phyloP scores from a whole-genome alignment of 2,797 vertebrate genomes.

The Xyrichtys novacula region DNA sequence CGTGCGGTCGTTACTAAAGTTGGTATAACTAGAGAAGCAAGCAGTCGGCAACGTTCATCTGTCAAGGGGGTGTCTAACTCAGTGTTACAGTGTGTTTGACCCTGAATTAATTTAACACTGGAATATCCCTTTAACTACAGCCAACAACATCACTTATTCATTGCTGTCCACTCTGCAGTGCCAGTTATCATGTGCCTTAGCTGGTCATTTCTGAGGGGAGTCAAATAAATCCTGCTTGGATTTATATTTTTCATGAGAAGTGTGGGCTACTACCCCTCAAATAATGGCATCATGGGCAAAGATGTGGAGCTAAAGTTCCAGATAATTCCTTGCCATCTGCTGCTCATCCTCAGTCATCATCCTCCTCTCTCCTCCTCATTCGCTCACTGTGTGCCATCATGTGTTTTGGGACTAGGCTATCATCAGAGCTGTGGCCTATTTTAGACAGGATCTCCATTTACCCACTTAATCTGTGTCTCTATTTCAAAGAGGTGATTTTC shows the following conservation, averaged over 20 bases:
- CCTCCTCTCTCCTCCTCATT: conserved; percentile 52
- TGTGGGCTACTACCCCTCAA: conserved; percentile 33
- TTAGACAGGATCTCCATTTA: conserved; percentile 76
- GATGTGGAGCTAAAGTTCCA: conserved; percentile 62
- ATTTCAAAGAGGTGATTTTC: conserved; percentile 41
- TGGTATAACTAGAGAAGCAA: too few relatives aligned
- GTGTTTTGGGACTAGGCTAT: conserved; percentile 75
- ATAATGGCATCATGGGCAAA: conserved; percentile 48
- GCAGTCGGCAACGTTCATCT: too few relatives aligned
- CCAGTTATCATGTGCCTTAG: conserved; percentile 11
- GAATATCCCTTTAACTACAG: too few relatives aligned
- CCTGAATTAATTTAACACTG: too few relatives aligned
- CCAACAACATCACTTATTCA: conserved; percentile 1
- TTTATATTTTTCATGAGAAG: conserved; percentile 14
- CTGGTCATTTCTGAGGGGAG: neutral
- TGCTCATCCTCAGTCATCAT: conserved; percentile 58
- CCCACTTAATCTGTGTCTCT: conserved; percentile 67
- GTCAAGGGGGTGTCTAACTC: too few relatives aligned
- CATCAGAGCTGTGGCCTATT: conserved; percentile 71
- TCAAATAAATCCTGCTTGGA: conserved; percentile 3
- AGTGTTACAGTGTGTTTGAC: too few relatives aligned
- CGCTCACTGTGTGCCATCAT: conserved; percentile 50
- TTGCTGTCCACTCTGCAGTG: conserved; percentile 3
- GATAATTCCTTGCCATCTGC: conserved; percentile 75
- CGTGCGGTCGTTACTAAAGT: too few relatives aligned